Evolutionary conservation across 2,888 invertebrate species (phyloP).

Genomic region (Mayetiola destructor): DNA sequence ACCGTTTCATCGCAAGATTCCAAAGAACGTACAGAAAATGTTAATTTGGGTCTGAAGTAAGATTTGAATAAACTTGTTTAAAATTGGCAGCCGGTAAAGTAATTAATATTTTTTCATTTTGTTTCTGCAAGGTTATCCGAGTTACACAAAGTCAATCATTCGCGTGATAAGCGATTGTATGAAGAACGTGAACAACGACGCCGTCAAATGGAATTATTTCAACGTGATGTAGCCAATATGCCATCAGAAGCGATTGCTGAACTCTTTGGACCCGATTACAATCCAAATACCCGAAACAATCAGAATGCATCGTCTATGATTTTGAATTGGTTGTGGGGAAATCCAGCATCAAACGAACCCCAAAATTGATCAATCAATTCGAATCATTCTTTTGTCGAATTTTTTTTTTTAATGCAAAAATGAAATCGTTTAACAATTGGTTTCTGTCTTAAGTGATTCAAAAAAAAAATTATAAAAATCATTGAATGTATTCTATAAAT

Average conservation of each 20-base stretch:
- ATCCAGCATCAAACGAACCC: constrained; percentile 32
- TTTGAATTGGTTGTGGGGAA: constrained; percentile 69
- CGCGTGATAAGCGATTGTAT: constrained; percentile 56
- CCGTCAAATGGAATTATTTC: constrained; percentile 58
- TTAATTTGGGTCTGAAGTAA: constrained; percentile 10
- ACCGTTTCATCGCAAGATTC: neutral
- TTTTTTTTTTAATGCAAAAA: too few relatives aligned
- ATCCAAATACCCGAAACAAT: constrained; percentile 43
- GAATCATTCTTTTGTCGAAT: too few relatives aligned
- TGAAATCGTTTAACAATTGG: too few relatives aligned
- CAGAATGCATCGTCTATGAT: constrained; percentile 68
- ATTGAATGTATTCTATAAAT: too few relatives aligned
- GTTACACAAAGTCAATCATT: constrained; percentile 57
- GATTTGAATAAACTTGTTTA: neutral
- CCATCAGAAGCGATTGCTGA: constrained; percentile 59
- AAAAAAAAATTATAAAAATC: too few relatives aligned
- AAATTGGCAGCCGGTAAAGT: too few relatives aligned
- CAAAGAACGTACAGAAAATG: neutral
- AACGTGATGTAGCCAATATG: constrained; percentile 55
- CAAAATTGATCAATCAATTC: constrained; percentile 4
- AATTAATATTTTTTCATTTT: neutral
- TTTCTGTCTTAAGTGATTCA: too few relatives aligned
- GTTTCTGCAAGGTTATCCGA: constrained; percentile 46
- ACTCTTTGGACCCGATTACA: constrained; percentile 58
- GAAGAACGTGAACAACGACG: constrained; percentile 64